phyloP scores from a whole-genome alignment of 2,797 vertebrate species.

The Protonibea diacanthus region DNA sequence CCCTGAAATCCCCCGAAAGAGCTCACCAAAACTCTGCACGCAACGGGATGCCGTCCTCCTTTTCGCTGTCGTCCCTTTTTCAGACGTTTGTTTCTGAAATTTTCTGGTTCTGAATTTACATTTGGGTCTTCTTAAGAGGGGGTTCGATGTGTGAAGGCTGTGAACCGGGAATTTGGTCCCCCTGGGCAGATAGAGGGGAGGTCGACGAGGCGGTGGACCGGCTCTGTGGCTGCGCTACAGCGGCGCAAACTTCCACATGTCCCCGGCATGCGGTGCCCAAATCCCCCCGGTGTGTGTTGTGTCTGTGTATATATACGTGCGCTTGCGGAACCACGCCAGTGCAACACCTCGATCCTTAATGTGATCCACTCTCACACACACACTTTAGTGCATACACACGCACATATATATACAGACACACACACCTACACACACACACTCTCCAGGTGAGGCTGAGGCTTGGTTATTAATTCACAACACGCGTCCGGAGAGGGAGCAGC shows the following conservation, averaged over 20 bases:
- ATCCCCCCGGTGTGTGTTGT: constrained; percentile 49
- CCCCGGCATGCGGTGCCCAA: constrained; percentile 78
- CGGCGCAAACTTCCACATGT: constrained; percentile 84
- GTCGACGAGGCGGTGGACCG: constrained; percentile 60
- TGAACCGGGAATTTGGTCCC: constrained; percentile 53
- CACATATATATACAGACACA: constrained; percentile 9
- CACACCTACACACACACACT: constrained; percentile 17
- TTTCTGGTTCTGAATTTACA: constrained; percentile 60
- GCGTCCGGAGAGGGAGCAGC: constrained; percentile 68
- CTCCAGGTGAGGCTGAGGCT: constrained; percentile 74
- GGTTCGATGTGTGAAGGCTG: constrained; percentile 41
- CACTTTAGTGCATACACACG: constrained; percentile 38
- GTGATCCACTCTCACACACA: constrained; percentile 49
- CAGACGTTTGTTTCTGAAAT: constrained; percentile 38
- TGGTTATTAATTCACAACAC: constrained; percentile 79
- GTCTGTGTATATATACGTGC: constrained; percentile 22
- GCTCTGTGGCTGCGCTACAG: constrained; percentile 79
- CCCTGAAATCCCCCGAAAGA: constrained; percentile 57
- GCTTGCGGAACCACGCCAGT: constrained; percentile 36
- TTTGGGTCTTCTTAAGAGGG: constrained; percentile 57
- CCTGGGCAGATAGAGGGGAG: constrained; percentile 43
- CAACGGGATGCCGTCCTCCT: constrained; percentile 58
- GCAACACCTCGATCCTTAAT: constrained; percentile 59
- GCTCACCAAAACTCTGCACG: constrained; percentile 68
- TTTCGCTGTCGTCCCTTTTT: constrained; percentile 35